Percentiles rank a stretch among this genome's conserved stretches.
Evolutionary conservation across 1,140 invertebrate species (phyloP).

Genomic region (Araneus ventricosus): DNA sequence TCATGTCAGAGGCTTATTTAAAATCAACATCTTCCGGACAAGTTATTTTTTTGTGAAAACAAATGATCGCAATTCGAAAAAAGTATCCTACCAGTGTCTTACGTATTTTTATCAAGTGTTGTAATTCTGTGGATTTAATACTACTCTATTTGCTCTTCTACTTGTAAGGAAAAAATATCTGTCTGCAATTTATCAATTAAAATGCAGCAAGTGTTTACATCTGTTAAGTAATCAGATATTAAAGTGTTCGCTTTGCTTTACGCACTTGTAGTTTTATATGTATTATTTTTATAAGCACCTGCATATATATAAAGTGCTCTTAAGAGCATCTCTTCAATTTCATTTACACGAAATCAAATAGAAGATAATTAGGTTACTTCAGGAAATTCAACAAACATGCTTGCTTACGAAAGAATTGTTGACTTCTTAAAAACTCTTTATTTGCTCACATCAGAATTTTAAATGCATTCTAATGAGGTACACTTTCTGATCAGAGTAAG

Average conservation of each 20-base stretch:
- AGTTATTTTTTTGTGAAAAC: not conserved
- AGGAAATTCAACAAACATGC: not conserved
- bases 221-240: not conserved
- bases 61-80: not conserved
- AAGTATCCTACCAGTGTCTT: not conserved
- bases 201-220: not conserved
- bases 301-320: not conserved
- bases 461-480: constrained; percentile 5
- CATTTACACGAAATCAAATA: not conserved
- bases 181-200: not conserved
- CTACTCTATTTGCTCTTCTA: not conserved
- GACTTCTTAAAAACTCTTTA: not conserved
- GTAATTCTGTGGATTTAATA: not conserved
- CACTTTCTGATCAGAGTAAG: not conserved
- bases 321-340: not conserved
- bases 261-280: not conserved
- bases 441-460: not conserved
- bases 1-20: no score
- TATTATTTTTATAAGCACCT: not conserved
- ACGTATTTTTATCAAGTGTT: not conserved
- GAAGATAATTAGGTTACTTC: constrained; percentile 12
- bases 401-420: not conserved
- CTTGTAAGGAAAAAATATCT: not conserved
- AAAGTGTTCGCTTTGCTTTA: not conserved
- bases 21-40: not conserved